Conservation (phyloP, 2,797 vertebrate genomes). For the Thaleichthys pacificus region DNA sequence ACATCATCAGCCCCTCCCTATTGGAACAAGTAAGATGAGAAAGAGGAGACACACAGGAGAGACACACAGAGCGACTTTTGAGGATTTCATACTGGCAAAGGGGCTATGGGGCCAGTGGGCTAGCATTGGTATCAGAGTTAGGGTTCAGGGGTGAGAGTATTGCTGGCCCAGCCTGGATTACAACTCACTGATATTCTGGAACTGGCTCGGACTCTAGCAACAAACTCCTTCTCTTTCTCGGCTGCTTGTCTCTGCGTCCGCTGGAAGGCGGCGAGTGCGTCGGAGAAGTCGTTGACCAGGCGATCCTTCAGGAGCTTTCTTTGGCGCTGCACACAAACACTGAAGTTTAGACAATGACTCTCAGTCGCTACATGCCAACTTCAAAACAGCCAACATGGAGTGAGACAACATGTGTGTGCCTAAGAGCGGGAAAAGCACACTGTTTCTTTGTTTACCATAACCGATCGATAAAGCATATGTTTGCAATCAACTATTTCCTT, state of each 20-base stretch:
- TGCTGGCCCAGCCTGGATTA: neutral
- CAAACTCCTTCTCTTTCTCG: constrained; percentile 90
- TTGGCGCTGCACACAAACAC: constrained; percentile 79
- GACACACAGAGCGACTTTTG: neutral
- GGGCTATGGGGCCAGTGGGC: neutral
- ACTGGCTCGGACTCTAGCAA: constrained; percentile 91
- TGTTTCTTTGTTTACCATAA: neutral
- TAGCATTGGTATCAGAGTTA: neutral
- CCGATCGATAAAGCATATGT: constrained; percentile 1
- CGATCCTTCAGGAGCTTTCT: constrained; percentile 94
- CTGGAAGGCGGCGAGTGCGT: constrained; percentile 87
- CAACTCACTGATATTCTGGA: constrained; percentile 89
- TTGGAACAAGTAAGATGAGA: neutral
- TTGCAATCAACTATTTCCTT: neutral
- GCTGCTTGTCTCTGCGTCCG: constrained; percentile 89
- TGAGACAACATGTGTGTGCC: neutral
- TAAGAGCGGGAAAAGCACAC: neutral
- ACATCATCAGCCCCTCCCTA: constrained; percentile 84
- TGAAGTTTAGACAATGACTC: neutral
- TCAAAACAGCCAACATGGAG: neutral
- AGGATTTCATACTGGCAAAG: neutral
- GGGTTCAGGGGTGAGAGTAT: neutral
- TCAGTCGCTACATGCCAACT: no score
- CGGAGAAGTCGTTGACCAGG: constrained; percentile 89
- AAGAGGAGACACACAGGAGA: constrained; percentile 23